Evolutionary conservation across 2,888 invertebrate species (phyloP).

Genomic region (Cryptosula pallasiana): DNA sequence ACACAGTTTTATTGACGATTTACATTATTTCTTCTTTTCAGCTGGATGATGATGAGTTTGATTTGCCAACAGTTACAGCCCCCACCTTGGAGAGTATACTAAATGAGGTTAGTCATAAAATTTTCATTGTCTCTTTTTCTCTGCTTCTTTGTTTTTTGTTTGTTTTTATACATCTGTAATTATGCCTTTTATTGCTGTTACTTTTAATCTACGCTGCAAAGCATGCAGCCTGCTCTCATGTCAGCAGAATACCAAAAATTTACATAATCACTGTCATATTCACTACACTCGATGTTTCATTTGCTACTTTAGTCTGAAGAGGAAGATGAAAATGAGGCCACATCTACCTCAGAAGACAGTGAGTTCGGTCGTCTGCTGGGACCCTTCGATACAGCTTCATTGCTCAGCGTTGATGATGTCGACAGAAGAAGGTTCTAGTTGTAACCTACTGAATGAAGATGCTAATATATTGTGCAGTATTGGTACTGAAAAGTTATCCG

Average conservation of each 20-base stretch:
- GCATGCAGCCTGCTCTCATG: background rate
- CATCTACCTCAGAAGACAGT: constrained; percentile 6
- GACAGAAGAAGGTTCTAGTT: constrained; percentile 26
- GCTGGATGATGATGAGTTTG: constrained; percentile 76
- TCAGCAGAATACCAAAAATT: background rate
- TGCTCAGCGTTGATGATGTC: constrained; percentile 14
- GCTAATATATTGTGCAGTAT: no score
- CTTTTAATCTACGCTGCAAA: no score
- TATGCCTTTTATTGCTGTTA: no score
- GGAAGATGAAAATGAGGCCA: background rate
- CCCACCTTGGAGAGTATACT: constrained; percentile 77
- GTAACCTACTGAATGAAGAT: no score
- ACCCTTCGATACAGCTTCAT: background rate
- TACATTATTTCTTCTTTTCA: no score
- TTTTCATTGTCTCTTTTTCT: no score
- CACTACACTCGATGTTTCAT: no score
- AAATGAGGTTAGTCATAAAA: constrained; percentile 59
- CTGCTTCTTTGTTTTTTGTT: no score
- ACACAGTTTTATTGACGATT: no score
- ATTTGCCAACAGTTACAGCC: constrained; percentile 70
- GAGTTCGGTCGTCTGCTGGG: constrained; percentile 12
- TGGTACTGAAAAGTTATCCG: no score
- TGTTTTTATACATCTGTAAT: no score
- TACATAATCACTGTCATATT: no score
- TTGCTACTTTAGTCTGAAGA: background rate